phyloP scores from a whole-genome alignment of 2,113 vertebrate species.

The Malurus elegans region DNA sequence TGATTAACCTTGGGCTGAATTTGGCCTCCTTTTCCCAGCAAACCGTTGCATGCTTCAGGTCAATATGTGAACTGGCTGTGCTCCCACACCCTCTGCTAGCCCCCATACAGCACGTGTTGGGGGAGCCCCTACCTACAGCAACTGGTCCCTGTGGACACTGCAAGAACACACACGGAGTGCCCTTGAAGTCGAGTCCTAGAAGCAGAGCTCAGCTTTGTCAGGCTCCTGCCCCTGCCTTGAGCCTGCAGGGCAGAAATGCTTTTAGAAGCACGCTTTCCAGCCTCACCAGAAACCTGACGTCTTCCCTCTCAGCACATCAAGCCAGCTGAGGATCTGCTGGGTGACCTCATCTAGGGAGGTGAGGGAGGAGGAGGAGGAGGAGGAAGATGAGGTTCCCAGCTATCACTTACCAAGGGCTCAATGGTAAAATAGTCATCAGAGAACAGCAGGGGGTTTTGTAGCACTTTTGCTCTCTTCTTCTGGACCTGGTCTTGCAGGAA shows the following conservation, averaged over 20 bases:
- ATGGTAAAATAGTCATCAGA: conserved; percentile 70
- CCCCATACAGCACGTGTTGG: accelerated
- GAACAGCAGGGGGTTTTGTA: conserved; percentile 61
- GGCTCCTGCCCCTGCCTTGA: not conserved
- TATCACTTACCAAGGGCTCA: conserved; percentile 79
- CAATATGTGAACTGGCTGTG: not conserved
- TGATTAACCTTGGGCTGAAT: not conserved
- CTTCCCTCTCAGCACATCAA: not conserved
- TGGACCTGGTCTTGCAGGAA: accelerated
- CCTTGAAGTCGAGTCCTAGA: not conserved
- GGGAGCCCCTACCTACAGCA: not conserved
- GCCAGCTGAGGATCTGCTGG: not conserved
- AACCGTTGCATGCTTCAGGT: not conserved
- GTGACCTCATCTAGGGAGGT: not conserved
- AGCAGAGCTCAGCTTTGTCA: not conserved
- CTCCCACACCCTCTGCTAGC: not conserved
- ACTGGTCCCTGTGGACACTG: not conserved
- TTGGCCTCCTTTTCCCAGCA: not conserved
- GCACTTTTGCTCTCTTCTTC: conserved; percentile 48
- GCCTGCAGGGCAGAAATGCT: not conserved
- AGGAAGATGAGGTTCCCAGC: not conserved
- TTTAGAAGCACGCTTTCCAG: not conserved
- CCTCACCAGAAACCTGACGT: not conserved
- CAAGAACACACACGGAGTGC: not conserved
- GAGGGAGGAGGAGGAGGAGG: no score